Evolutionary conservation across 2,113 vertebrate genomes (phyloP), one percentile per base, ranked within the genome.

Genomic region (Oncorhynchus masou): DNA sequence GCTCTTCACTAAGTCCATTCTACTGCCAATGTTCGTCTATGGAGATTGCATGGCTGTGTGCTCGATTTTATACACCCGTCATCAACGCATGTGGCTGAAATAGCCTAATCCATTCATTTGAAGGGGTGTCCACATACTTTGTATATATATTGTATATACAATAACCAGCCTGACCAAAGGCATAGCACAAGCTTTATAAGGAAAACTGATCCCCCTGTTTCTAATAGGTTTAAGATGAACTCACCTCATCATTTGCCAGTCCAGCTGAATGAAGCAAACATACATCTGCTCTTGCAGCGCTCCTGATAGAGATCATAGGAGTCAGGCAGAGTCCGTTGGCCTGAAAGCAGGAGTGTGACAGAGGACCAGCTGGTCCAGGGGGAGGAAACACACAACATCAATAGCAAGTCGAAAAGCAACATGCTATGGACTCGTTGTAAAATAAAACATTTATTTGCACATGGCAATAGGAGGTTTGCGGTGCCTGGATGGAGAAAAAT

Each of bases 211-310:
- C 78, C 75, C 84, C 89, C 74, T 83, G 69, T 39, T 67, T 76
- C 85, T 87, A 92, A 86, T 88, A 83, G 79, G 77, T 89, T 91
- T 86, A 90, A 91, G 85, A 88, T 89, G 85, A 89, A 67, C 51
- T 5, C 0, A 72, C 80, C 70, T 45, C 7, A 27, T 54, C 76
- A 70, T 79, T 70, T 83, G 68, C 78, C 87, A 70, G 68, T 70
- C 39, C 51, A 39, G 69, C 60, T 57, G 25, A 68, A 68, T 68
- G 20, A 68, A 68, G 66, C 66, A n/a, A 16, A 39, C 66, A 39
- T 34, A 34, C 66, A 39, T 68, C 66, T 68, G 66, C 66, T 39
- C 31, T 68, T n/a, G n/a, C 22, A 3, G 22, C 5, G 48, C 39
- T 48, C 45, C 24, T 74, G 62, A 74, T 74, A 66, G 60, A 64